Percentiles rank a stretch among this genome's conserved stretches.
Evolutionary conservation across 2,113 vertebrate species (phyloP).

Genomic region (Centropus unirufus): DNA sequence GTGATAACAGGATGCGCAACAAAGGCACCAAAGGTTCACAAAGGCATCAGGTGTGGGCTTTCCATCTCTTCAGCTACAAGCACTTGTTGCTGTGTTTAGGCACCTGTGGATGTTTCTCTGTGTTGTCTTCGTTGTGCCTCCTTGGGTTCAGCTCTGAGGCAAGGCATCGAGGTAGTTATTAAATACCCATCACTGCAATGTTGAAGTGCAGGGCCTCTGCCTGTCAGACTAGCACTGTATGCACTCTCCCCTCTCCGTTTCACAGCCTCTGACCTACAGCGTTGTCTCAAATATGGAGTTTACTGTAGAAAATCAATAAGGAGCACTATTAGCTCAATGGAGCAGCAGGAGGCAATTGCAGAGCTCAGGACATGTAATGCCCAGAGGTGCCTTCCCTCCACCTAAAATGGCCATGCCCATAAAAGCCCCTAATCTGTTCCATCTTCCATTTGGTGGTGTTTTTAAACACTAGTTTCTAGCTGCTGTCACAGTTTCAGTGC

Average conservation of each 20-base stretch:
- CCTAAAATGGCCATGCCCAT: not conserved
- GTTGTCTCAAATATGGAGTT: not conserved
- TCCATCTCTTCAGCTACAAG: not conserved
- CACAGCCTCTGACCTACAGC: not conserved
- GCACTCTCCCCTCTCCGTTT: not conserved
- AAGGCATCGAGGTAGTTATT: accelerated
- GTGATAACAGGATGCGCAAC: not conserved
- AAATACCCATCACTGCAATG: not conserved
- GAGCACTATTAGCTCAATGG: not conserved
- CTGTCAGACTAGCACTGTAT: not conserved
- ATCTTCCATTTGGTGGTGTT: not conserved
- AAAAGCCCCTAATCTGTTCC: not conserved
- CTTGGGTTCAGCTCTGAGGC: not conserved
- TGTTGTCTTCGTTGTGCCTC: accelerated
- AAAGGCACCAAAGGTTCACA: not conserved
- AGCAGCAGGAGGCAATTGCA: not conserved
- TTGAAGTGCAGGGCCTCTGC: not conserved
- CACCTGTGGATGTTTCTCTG: no score
- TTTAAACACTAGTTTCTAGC: not conserved
- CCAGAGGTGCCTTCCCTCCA: not conserved
- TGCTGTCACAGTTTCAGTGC: not conserved
- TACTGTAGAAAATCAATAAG: not conserved
- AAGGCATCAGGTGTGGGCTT: not conserved
- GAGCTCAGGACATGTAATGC: not conserved
- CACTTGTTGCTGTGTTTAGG: not conserved